These are phyloP conservation scores for Microtus ochrogaster DNA, from an alignment of 2,113 vertebrate genomes.

Conservation along the genomic window DNA sequence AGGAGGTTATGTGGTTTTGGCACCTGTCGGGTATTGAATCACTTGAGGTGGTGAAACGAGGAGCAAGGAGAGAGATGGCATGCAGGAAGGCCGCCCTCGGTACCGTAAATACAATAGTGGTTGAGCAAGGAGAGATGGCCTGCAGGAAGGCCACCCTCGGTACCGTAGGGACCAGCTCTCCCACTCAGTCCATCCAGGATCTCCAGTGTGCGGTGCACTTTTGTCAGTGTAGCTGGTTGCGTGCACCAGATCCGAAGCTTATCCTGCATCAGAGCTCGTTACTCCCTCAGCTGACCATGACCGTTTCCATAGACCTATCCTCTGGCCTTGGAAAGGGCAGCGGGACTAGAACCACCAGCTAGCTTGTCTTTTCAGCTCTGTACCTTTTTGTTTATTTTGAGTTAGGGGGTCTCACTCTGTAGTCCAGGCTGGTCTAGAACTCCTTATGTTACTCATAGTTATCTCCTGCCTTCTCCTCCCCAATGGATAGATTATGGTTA, in stretches of 20 bases:
- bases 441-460: not conserved
- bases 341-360: not conserved
- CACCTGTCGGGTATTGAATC: not conserved
- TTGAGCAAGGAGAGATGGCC: too few relatives aligned
- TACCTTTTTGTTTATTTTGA: not conserved
- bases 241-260: not conserved
- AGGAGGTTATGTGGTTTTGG: slow-evolving; percentile 1
- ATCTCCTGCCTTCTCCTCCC: not conserved
- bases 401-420: not conserved
- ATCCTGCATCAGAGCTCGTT: not conserved
- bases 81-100: too few relatives aligned
- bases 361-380: slow-evolving; percentile 1
- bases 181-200: not conserved
- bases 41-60: not conserved
- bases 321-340: not conserved
- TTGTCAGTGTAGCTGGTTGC: not conserved
- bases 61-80: not conserved
- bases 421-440: not conserved
- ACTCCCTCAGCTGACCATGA: not conserved
- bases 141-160: too few relatives aligned
- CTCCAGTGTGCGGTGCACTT: not conserved
- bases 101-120: not conserved
- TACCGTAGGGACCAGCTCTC: not conserved
- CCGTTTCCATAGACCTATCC: not conserved
- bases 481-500: not conserved